Base-by-base conservation (phyloP, 2,113 vertebrate species). In the Austrofundulus limnaeus region DNA sequence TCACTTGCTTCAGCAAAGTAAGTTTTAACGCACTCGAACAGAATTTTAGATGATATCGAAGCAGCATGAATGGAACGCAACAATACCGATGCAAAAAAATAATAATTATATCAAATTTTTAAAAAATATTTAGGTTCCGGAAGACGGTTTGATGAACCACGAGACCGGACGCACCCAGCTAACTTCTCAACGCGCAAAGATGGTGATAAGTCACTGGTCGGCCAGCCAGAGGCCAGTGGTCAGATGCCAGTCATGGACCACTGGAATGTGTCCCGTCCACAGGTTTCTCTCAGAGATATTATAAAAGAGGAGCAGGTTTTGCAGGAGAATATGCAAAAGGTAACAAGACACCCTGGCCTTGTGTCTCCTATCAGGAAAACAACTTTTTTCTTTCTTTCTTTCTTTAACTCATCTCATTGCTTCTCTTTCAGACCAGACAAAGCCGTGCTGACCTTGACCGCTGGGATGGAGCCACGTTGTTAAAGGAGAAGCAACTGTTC, bases 261-360 rank as follows among this genome's bases (percentile, higher is more conserved):
- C 69, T 98, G 97, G 97, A 96, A 91, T 59, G 84, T 86, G 54
- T 90, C 88, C 46, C 94, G 64, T 66, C 93, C 91, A 43, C 94
- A 91, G 51, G 92, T 98, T 17, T 98, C 96, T 67, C 93, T 99
- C 12, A 89, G 96, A 70, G 88, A 96, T 79, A 97, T 99, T 78
- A 99, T 99, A 86, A 93, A 93, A 1, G 96, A 99, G 91, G 95
- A 99, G 88, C 94, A 94, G 67, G 94, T 92, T 1, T 87, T 96
- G 63, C 95, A 99, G 83, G 86, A 95, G 61, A 95, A 89, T 12
- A 68, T 93, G 41, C 86, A 94, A 34, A 91, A 94, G 93, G 96
- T 98, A 95, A 61, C 0, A 1, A 4, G 1, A 25, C 28, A 6
- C 31, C 31, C 31, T 34, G 9, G 5, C 43, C 28, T 43, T 11